Percentiles rank a stretch among this genome's conserved stretches.
Evolutionary conservation across 2,113 vertebrate genomes (phyloP).

Genomic region (Macrotis lagotis): DNA sequence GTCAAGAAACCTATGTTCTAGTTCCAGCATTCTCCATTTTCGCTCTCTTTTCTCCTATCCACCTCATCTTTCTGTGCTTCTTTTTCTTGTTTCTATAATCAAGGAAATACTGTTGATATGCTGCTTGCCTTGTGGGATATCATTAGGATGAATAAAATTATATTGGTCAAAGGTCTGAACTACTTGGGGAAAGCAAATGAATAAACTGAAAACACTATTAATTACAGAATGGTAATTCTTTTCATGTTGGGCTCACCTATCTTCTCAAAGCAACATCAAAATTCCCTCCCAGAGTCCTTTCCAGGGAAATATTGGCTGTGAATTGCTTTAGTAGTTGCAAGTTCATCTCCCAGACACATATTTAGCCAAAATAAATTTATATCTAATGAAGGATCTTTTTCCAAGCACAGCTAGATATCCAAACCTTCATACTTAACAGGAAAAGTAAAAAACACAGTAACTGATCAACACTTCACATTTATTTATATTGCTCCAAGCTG

Average conservation of each 20-base stretch:
- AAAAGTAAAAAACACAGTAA: neutral
- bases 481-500: neutral
- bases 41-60: neutral
- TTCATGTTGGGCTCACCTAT: neutral
- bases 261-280: neutral
- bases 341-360: neutral
- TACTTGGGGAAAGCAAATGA: conserved; percentile 48
- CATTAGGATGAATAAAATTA: neutral
- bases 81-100: conserved; percentile 36
- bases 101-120: conserved; percentile 17
- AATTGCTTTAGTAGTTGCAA: neutral
- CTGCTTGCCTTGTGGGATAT: neutral
- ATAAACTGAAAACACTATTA: conserved; percentile 6
- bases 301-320: neutral
- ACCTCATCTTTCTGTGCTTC: conserved; percentile 19
- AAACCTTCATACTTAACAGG: neutral
- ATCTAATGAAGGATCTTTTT: neutral
- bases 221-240: neutral
- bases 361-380: neutral
- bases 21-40: neutral
- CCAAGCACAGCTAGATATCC: neutral
- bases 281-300: neutral
- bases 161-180: conserved; percentile 5
- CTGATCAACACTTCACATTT: neutral
- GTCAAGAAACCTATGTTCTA: neutral